phyloP scores from a whole-genome alignment of 2,888 invertebrate genomes.

The Drosophila macrospina region DNA sequence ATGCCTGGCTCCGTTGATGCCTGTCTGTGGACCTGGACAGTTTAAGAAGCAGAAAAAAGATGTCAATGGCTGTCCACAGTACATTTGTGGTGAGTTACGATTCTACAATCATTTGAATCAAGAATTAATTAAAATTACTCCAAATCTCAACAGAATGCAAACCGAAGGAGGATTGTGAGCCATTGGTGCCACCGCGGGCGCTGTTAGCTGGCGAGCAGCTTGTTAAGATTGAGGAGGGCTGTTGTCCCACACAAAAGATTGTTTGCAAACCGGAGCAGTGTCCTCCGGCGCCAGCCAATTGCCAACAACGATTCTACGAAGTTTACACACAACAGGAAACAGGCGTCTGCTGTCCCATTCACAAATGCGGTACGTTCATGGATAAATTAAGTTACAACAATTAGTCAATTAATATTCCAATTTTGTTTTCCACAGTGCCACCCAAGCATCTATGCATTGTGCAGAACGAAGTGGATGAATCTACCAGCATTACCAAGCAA shows the following conservation, averaged over 20 bases:
- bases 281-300: slow-evolving; percentile 86
- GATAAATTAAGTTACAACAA: background rate
- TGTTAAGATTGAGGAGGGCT: slow-evolving; percentile 88
- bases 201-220: slow-evolving; percentile 88
- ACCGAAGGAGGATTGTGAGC: slow-evolving; percentile 89
- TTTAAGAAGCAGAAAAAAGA: slow-evolving; percentile 89
- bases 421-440: slow-evolving; percentile 64
- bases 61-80: slow-evolving; percentile 89
- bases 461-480: slow-evolving; percentile 77
- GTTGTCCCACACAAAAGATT: slow-evolving; percentile 89
- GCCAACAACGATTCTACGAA: slow-evolving; percentile 87
- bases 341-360: slow-evolving; percentile 89
- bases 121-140: background rate
- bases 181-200: slow-evolving; percentile 85
- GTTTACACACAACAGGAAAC: slow-evolving; percentile 82
- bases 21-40: slow-evolving; percentile 90
- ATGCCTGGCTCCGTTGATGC: slow-evolving; percentile 89
- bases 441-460: slow-evolving; percentile 84
- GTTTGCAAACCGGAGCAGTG: slow-evolving; percentile 89
- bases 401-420: background rate
- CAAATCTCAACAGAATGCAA: slow-evolving; percentile 88
- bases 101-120: background rate
- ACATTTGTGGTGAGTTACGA: slow-evolving; percentile 88
- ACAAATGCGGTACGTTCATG: slow-evolving; percentile 87
- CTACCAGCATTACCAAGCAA: slow-evolving; percentile 79